Evolutionary conservation across 2,888 invertebrate genomes (phyloP).

Genomic region (Archaeoteleia sp.): DNA sequence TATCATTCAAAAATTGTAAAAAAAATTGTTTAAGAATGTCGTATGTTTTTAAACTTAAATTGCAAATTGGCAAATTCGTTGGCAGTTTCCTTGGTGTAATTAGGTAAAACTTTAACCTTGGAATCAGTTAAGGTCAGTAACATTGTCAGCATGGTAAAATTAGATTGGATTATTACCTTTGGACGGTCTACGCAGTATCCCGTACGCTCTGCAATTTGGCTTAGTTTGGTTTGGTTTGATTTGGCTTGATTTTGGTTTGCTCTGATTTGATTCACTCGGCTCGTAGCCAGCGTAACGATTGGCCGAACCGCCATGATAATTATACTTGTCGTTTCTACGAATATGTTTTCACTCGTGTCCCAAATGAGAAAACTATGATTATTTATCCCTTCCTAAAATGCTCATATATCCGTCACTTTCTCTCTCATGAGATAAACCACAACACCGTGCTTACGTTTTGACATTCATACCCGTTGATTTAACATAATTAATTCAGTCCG

Average conservation of each 20-base stretch:
- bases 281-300: slow-evolving; percentile 56
- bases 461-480: neutral
- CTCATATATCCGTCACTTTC: too few relatives aligned
- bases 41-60: too few relatives aligned
- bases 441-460: neutral
- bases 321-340: slow-evolving; percentile 26
- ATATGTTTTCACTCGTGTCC: slow-evolving; percentile 14
- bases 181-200: slow-evolving; percentile 21
- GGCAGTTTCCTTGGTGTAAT: too few relatives aligned
- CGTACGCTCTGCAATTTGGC: slow-evolving; percentile 43
- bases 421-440: neutral
- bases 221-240: slow-evolving; percentile 58
- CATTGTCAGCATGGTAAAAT: slow-evolving; percentile 38
- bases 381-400: slow-evolving; percentile 8
- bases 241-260: slow-evolving; percentile 64
- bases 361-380: slow-evolving; percentile 10
- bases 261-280: slow-evolving; percentile 63
- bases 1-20: too few relatives aligned
- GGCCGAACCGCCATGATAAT: slow-evolving; percentile 34
- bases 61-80: too few relatives aligned
- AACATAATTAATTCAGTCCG: neutral
- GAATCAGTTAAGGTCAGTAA: slow-evolving; percentile 24
- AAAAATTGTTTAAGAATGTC: too few relatives aligned
- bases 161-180: slow-evolving; percentile 39
- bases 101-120: slow-evolving; percentile 10